phyloP scores from a whole-genome alignment of 2,797 vertebrate genomes.

The Martes flavigula region DNA sequence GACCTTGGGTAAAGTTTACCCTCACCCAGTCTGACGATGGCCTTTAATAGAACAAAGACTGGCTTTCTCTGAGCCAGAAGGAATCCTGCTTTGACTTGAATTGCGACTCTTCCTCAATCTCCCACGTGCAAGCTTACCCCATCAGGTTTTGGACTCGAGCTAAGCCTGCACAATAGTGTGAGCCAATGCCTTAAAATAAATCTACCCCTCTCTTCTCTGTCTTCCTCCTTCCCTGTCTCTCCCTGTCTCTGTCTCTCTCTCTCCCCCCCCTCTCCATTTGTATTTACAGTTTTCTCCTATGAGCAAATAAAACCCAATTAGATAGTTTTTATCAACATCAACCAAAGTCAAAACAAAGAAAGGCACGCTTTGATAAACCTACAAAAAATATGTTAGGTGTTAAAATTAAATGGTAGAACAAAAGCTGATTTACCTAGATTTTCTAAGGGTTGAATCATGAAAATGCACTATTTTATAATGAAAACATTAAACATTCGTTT shows the following conservation, averaged over 20 bases:
- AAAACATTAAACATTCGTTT: constrained; percentile 10
- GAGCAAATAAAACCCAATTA: constrained; percentile 32
- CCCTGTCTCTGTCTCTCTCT: not conserved
- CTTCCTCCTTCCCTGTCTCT: not conserved
- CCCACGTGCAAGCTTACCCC: not conserved
- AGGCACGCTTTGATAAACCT: not conserved
- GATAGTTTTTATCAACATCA: not conserved
- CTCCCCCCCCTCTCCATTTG: not conserved
- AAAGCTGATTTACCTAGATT: not conserved
- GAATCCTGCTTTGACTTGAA: not conserved
- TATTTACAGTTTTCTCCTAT: constrained; percentile 5
- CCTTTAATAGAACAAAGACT: not conserved
- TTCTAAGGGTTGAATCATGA: not conserved
- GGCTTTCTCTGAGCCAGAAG: not conserved
- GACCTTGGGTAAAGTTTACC: not conserved
- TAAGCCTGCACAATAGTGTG: no score
- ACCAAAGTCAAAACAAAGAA: constrained; percentile 31
- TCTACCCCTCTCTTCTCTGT: not conserved
- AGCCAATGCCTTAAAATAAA: not conserved
- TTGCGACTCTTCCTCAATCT: not conserved
- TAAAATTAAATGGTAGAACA: not conserved
- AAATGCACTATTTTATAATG: constrained; percentile 20
- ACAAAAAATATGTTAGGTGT: not conserved
- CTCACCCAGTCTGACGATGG: not conserved
- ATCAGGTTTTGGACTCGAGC: not conserved